Conservation (phyloP, 1,140 invertebrate species). For the Hestina assimilis region DNA sequence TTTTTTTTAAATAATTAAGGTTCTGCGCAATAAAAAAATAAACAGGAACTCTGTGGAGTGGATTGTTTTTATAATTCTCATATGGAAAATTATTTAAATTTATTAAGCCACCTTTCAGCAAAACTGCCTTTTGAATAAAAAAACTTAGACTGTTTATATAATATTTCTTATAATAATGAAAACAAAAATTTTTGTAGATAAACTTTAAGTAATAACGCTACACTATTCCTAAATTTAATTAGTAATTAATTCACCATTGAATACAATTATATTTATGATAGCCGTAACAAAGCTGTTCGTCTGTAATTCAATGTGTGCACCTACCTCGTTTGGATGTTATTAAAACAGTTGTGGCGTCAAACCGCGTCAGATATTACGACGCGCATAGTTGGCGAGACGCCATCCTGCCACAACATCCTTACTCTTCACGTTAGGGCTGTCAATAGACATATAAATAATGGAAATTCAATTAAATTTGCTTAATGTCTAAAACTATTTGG, state of each 20-base stretch:
- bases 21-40: no score
- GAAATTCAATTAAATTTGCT: neutral
- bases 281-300: neutral
- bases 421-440: slow-evolving; percentile 23
- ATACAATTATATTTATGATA: neutral
- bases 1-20: no score
- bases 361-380: slow-evolving; percentile 42
- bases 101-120: no score
- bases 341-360: slow-evolving; percentile 39
- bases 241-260: neutral
- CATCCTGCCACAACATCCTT: slow-evolving; percentile 38
- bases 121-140: no score
- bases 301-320: neutral
- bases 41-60: no score
- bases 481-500: neutral
- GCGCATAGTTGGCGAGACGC: slow-evolving; percentile 50
- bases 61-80: no score
- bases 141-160: no score
- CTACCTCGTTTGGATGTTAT: slow-evolving; percentile 1
- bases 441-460: neutral
- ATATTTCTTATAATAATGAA: no score
- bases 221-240: neutral
- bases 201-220: no score
- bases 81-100: no score
- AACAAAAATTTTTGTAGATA: no score